phyloP scores from a whole-genome alignment of 2,113 vertebrate genomes.

The Amia ocellicauda region DNA sequence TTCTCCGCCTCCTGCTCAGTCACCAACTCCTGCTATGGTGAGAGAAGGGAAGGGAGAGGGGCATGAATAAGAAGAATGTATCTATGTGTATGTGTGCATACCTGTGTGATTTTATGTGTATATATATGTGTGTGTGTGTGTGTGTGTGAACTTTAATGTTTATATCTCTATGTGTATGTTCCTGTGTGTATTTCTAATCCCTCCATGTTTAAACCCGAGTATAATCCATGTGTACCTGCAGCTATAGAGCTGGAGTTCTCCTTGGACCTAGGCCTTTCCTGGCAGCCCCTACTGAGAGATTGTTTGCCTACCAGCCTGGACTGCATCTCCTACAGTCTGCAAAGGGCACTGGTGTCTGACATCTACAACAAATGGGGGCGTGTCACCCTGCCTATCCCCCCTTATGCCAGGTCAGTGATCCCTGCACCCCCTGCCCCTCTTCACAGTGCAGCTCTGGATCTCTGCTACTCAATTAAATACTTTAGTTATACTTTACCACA shows the following conservation, averaged over 20 bases:
- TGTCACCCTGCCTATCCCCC: slow-evolving; percentile 84
- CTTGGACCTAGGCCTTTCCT: slow-evolving; percentile 84
- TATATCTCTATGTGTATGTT: neutral
- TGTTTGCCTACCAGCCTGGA: slow-evolving; percentile 91
- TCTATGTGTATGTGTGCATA: neutral
- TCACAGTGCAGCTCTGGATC: no score
- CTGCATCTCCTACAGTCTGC: slow-evolving; percentile 86
- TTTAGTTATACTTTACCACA: no score
- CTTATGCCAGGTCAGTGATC: slow-evolving; percentile 79
- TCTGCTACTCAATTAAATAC: no score
- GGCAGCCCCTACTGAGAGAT: slow-evolving; percentile 85
- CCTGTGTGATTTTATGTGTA: neutral
- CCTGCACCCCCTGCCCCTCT: neutral
- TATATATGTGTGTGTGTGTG: slow-evolving; percentile 4
- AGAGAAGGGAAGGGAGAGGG: slow-evolving; percentile 27
- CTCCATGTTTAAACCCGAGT: neutral
- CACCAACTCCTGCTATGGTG: slow-evolving; percentile 95
- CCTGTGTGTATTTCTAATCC: neutral
- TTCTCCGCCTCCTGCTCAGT: slow-evolving; percentile 97
- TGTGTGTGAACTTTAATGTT: neutral
- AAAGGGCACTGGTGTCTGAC: slow-evolving; percentile 88
- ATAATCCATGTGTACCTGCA: slow-evolving; percentile 48
- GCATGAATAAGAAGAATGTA: neutral
- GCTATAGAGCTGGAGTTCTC: slow-evolving; percentile 95
- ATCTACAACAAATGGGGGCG: slow-evolving; percentile 97